A percentile compares a stretch with the other conserved stretches of the same genome.
Evolutionary conservation across 2,797 vertebrate species (phyloP).

Genomic region (Hipposideros larvatus): DNA sequence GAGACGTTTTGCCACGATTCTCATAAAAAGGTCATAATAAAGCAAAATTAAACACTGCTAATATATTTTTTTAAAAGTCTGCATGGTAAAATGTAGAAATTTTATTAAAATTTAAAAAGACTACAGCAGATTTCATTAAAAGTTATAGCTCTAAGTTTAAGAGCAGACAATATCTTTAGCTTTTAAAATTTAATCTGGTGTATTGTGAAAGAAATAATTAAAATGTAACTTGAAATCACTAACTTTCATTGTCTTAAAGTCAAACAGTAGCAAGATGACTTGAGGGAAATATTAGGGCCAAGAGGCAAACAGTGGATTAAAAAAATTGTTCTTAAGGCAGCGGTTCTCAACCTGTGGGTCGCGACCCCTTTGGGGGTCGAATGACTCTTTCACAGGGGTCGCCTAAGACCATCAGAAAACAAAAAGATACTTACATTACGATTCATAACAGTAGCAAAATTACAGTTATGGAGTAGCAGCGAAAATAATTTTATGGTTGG

Average conservation of each 20-base stretch:
- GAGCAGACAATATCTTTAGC: slow-evolving; percentile 79
- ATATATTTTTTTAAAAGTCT: slow-evolving; percentile 13
- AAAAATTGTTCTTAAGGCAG: not conserved
- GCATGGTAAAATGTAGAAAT: slow-evolving; percentile 55
- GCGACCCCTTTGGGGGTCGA: no score
- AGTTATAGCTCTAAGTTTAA: slow-evolving; percentile 83
- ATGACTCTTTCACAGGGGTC: no score
- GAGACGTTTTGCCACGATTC: slow-evolving; percentile 1
- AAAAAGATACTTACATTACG: no score
- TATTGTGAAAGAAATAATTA: slow-evolving; percentile 88
- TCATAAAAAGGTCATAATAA: slow-evolving; percentile 55
- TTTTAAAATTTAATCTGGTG: slow-evolving; percentile 88
- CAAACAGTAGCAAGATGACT: not conserved
- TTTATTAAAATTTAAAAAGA: slow-evolving; percentile 70
- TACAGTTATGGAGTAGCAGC: no score
- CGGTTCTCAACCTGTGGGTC: no score
- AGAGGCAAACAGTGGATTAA: not conserved
- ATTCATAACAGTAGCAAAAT: no score
- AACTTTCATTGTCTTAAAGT: slow-evolving; percentile 78
- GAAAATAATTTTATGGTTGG: no score
- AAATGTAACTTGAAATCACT: slow-evolving; percentile 82
- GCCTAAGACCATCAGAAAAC: no score
- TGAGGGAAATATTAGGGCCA: not conserved
- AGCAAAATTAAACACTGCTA: slow-evolving; percentile 63
- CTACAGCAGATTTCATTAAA: slow-evolving; percentile 84